phyloP scores from a whole-genome alignment of 2,888 invertebrate genomes.

The Andrena chrysosceles region DNA sequence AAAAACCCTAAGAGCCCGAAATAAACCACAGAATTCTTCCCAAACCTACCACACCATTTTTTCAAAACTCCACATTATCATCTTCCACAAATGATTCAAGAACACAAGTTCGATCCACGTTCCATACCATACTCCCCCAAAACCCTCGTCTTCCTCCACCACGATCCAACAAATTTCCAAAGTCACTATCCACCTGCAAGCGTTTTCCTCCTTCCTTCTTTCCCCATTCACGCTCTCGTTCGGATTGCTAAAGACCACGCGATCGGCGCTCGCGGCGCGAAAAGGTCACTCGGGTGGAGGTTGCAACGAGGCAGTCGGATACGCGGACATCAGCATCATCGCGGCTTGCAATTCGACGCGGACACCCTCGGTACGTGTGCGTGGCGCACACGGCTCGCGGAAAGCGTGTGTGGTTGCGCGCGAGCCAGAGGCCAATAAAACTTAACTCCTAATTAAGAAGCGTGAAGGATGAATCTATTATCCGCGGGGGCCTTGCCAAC shows the following conservation, averaged over 20 bases:
- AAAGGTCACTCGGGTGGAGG: slow-evolving; percentile 47
- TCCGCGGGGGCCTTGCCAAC: slow-evolving; percentile 76
- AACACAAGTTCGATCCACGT: no score
- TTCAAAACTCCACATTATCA: no score
- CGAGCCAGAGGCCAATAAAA: slow-evolving; percentile 83
- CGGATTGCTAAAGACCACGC: neutral
- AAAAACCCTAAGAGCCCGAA: no score
- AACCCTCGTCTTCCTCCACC: neutral
- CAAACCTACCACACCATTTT: no score
- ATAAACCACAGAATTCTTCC: no score
- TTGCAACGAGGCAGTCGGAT: slow-evolving; percentile 31
- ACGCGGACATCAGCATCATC: slow-evolving; percentile 27
- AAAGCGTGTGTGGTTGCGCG: slow-evolving; percentile 54
- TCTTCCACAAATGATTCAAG: no score
- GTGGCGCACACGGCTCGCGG: slow-evolving; percentile 44
- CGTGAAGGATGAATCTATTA: slow-evolving; percentile 85
- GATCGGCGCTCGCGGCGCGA: slow-evolving; percentile 12
- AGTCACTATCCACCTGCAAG: neutral
- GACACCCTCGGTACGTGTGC: slow-evolving; percentile 27
- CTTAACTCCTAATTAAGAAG: slow-evolving; percentile 85
- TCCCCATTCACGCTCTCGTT: neutral
- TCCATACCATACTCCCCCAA: neutral
- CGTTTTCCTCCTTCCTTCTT: neutral
- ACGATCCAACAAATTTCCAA: neutral
- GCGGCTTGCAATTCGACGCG: slow-evolving; percentile 40